Conservation (phyloP, 2,888 invertebrate species). For the Xylophagus ater region DNA sequence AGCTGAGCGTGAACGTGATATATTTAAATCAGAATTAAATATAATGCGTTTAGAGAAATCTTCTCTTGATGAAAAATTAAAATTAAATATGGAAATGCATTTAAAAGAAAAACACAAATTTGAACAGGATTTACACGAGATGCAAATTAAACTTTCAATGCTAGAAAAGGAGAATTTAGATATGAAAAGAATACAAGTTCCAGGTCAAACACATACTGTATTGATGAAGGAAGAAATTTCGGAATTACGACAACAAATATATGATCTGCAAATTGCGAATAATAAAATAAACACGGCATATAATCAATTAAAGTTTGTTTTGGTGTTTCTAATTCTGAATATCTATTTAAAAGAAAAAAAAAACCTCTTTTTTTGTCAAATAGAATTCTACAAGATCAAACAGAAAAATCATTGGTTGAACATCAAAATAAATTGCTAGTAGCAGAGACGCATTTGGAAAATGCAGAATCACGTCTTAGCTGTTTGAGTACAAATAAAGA, state of each 20-base stretch:
- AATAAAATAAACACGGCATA: conserved; percentile 44
- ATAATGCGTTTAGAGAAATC: conserved; percentile 50
- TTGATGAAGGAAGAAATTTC: conserved; percentile 46
- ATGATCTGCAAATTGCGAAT: conserved; percentile 43
- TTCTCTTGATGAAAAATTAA: conserved; percentile 45
- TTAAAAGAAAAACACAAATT: conserved; percentile 41
- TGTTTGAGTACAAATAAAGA: conserved; percentile 48
- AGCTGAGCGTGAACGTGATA: conserved; percentile 44
- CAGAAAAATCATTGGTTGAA: conserved; percentile 58
- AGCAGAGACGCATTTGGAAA: conserved; percentile 51
- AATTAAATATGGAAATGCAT: conserved; percentile 41
- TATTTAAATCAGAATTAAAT: conserved; percentile 43
- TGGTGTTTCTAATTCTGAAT: too few relatives aligned
- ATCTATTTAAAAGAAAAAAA: too few relatives aligned
- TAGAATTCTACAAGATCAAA: conserved; percentile 65
- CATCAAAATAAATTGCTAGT: conserved; percentile 54
- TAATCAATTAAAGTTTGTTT: conserved; percentile 47
- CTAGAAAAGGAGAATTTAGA: conserved; percentile 47
- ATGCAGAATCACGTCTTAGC: conserved; percentile 47
- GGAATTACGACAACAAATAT: conserved; percentile 42
- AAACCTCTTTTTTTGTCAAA: conserved; percentile 19
- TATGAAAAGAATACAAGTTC: conserved; percentile 41
- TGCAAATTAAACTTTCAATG: conserved; percentile 42
- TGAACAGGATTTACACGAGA: conserved; percentile 41
- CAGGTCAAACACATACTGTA: conserved; percentile 42